Conservation (phyloP, 2,113 vertebrate genomes). For the Eulemur macaco region DNA sequence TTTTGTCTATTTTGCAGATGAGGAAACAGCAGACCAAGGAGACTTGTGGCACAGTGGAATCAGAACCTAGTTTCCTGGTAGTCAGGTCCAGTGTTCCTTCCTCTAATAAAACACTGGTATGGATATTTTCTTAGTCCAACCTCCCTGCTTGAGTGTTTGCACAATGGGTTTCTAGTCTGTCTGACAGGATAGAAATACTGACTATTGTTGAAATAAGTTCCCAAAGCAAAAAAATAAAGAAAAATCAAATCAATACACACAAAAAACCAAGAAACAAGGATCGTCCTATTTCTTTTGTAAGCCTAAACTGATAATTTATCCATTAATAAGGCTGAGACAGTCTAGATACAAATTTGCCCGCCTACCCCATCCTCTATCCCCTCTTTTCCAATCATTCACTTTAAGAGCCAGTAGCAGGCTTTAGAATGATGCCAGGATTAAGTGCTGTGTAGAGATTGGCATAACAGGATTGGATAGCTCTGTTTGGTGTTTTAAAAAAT, state of each 20-base stretch:
- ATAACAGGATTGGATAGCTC: background rate
- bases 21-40: background rate
- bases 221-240: background rate
- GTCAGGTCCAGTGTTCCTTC: background rate
- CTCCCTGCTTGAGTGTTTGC: background rate
- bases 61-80: background rate
- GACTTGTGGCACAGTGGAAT: background rate
- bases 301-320: background rate
- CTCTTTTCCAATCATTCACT: background rate
- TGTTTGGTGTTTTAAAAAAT: background rate
- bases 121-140: background rate
- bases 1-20: background rate
- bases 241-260: background rate
- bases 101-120: background rate
- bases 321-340: background rate
- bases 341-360: background rate
- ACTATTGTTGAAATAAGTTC: background rate
- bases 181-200: background rate
- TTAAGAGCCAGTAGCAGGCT: background rate
- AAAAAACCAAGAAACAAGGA: background rate
- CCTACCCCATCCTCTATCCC: background rate
- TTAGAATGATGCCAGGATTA: background rate
- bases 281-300: background rate
- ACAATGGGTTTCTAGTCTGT: background rate
- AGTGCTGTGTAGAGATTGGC: background rate